Percentiles rank a stretch among this genome's conserved stretches.
Evolutionary conservation across 1,140 invertebrate species (phyloP).

Genomic region (Micrasema minimum): DNA sequence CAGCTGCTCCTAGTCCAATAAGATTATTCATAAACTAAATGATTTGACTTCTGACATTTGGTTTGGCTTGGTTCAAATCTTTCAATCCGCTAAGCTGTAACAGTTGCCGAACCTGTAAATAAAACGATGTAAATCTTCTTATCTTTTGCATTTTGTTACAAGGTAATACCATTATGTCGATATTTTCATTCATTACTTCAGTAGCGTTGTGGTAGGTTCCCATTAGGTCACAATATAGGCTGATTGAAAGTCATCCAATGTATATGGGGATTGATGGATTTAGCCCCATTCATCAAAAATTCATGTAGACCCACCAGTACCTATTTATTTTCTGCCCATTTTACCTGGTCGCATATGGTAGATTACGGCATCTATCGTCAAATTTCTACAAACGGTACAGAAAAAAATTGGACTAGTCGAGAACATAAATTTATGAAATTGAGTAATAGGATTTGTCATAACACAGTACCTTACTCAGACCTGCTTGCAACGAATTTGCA

Average conservation of each 20-base stretch:
- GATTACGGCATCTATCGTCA: constrained; percentile 78
- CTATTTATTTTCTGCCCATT: constrained; percentile 56
- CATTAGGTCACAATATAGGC: constrained; percentile 60
- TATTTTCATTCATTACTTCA: constrained; percentile 58
- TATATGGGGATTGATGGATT: constrained; percentile 67
- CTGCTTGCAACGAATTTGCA: constrained; percentile 76
- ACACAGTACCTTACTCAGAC: constrained; percentile 78
- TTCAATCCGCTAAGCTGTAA: constrained; percentile 70
- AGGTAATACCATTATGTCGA: neutral
- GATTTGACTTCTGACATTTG: constrained; percentile 66
- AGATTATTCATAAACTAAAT: constrained; percentile 70
- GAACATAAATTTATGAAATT: neutral
- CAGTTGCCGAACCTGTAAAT: constrained; percentile 70
- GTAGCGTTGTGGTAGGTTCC: constrained; percentile 58
- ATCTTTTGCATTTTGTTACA: neutral
- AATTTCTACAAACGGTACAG: constrained; percentile 68
- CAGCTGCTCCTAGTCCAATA: constrained; percentile 75
- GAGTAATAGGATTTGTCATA: constrained; percentile 21
- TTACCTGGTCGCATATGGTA: constrained; percentile 83
- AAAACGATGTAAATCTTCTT: too few species aligned
- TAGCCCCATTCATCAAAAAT: constrained; percentile 59
- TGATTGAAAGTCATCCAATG: constrained; percentile 63
- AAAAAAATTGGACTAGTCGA: neutral
- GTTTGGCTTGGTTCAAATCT: constrained; percentile 71
- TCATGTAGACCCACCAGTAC: constrained; percentile 66